These are phyloP conservation scores for Collichthys lucidus DNA, from an alignment of 2,113 vertebrate species.

Conservation along the genomic window DNA sequence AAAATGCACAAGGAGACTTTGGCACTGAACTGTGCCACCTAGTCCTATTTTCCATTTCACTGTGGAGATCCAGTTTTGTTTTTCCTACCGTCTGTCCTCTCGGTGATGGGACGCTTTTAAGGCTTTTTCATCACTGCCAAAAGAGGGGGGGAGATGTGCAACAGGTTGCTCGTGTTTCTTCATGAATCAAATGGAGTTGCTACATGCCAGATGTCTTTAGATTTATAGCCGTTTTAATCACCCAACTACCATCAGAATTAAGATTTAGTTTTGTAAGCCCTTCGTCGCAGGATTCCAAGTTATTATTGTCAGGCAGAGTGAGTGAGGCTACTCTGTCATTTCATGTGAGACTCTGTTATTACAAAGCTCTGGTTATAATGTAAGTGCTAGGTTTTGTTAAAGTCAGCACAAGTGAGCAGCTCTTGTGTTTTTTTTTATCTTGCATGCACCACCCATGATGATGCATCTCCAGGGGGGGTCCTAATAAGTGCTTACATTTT, in stretches of 20 bases:
- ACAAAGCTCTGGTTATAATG: constrained; percentile 10
- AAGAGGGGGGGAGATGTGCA: background rate
- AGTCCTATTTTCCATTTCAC: constrained; percentile 32
- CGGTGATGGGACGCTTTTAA: background rate
- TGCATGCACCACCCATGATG: background rate
- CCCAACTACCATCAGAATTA: background rate
- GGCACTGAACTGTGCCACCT: background rate
- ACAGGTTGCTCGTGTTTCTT: background rate
- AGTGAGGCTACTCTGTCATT: constrained; percentile 52
- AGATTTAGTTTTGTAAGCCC: background rate
- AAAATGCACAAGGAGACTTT: background rate
- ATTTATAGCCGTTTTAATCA: background rate
- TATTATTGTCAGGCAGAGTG: constrained; percentile 32
- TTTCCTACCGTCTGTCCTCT: background rate
- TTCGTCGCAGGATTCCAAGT: background rate
- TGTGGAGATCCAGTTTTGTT: background rate
- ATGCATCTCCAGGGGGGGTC: background rate
- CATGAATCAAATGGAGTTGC: background rate
- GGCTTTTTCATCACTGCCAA: background rate
- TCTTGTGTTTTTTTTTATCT: background rate
- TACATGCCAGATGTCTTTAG: background rate
- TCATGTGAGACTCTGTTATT: constrained; percentile 48
- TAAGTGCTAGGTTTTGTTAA: constrained; percentile 14
- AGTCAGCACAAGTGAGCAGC: background rate
- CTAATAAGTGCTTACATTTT: background rate